Evolutionary conservation across 2,797 vertebrate species (phyloP).

Genomic region (Cygnus olor): DNA sequence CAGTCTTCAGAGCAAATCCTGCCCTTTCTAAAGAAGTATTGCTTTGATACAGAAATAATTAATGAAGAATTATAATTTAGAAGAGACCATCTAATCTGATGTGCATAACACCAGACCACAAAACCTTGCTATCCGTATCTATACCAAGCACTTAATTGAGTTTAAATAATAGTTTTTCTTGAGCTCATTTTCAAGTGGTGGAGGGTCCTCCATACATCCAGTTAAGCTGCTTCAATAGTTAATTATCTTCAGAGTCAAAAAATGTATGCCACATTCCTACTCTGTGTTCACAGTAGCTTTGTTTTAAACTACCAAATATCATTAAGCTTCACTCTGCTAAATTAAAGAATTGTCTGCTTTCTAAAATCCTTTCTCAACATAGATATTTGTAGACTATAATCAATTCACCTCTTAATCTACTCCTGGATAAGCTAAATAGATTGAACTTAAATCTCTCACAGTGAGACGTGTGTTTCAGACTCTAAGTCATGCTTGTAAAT

Average conservation of each 20-base stretch:
- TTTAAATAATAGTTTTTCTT: conserved; percentile 47
- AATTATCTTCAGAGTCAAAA: conserved; percentile 30
- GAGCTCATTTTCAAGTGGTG: conserved; percentile 15
- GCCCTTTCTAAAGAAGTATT: conserved; percentile 22
- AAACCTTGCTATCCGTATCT: not conserved
- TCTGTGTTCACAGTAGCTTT: too few relatives aligned
- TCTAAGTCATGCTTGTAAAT: too few relatives aligned
- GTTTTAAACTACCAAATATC: too few relatives aligned
- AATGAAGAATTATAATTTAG: conserved; percentile 41
- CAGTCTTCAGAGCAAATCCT: conserved; percentile 32
- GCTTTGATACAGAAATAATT: conserved; percentile 36
- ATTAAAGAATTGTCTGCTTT: too few relatives aligned
- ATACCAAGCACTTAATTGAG: not conserved
- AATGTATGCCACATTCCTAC: not conserved
- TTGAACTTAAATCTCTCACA: too few relatives aligned
- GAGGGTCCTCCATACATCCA: not conserved
- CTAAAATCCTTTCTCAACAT: too few relatives aligned
- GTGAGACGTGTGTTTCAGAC: too few relatives aligned
- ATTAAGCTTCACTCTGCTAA: too few relatives aligned
- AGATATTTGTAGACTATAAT: too few relatives aligned
- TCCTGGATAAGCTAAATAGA: too few relatives aligned
- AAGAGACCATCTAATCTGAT: conserved; percentile 18
- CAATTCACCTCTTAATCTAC: too few relatives aligned
- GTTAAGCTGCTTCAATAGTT: conserved; percentile 6
- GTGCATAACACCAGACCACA: not conserved